Evolutionary conservation across 2,888 invertebrate species (phyloP), one percentile per base, ranked within the genome.

Genomic region (Spodoptera littoralis): DNA sequence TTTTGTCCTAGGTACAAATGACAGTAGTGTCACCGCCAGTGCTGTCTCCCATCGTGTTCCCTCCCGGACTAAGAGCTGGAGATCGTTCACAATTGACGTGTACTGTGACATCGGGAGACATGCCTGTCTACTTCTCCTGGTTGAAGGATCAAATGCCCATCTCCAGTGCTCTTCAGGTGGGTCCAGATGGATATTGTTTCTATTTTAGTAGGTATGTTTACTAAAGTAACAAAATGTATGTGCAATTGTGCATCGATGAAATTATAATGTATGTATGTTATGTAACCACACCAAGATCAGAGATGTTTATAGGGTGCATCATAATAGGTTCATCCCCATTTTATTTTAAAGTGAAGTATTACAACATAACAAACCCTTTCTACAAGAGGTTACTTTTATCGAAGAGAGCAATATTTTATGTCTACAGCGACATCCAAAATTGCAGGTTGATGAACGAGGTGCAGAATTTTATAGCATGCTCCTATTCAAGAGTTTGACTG

Each of bases 1-100:
- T 70, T 59, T 60, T 59, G 42, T 72, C 63, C 58, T 77, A 94
- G 94, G 92, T 93, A 11, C 93, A 93, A 88, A 82, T 94, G 65
- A 88, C 91, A 27, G 92, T 95, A 74, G 87, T 95, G 86, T 94
- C 95, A 0, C 98, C 98, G 11, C 98, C 98, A n/a, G 96, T 98
- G 61, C 96, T 98, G 81, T 98, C 98, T 76, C 97, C 98, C 5
- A 97, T 98, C 84, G 96, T 95, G 57, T 98, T 98, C 86, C 98
- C 98, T 0, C 96, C 96, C 57, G 97, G 97, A 79, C 93, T 98
- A 43, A 96, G 97, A 89, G 96, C 95, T 12, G 97, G 97, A 60
- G 97, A 98, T 89, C 95, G 98, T 78, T 96, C 97, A 55, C 97
- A 98, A 86, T 95, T 98, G 47, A 97, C 98, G 1, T 98, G 98